Evolutionary conservation across 2,888 invertebrate species (phyloP).

Genomic region (Gibbula magus): DNA sequence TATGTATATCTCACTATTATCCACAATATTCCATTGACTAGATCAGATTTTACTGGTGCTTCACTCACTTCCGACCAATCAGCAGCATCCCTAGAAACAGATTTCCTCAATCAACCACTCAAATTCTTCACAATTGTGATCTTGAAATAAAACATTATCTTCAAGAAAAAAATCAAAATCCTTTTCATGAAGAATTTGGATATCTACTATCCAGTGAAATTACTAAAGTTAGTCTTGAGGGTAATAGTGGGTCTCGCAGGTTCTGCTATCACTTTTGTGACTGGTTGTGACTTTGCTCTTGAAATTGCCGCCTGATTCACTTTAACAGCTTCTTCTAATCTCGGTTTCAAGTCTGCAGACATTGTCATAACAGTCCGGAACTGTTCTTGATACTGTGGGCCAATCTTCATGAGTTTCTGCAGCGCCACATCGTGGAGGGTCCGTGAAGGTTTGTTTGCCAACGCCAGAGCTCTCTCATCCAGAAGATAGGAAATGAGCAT

Average conservation of each 20-base stretch:
- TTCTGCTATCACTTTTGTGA: conserved; percentile 75
- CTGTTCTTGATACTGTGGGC: conserved; percentile 94
- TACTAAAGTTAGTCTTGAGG: conserved; percentile 49
- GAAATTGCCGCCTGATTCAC: conserved; percentile 80
- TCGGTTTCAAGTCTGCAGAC: conserved; percentile 85
- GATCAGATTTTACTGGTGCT: too few species aligned
- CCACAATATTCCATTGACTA: too few species aligned
- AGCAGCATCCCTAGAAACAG: too few species aligned
- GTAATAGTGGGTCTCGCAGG: conserved; percentile 55
- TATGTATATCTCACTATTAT: too few species aligned
- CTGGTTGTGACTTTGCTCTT: conserved; percentile 37
- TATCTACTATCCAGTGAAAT: conserved; percentile 23
- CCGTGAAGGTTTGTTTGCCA: conserved; percentile 65
- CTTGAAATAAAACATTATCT: background rate
- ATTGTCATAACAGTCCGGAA: conserved; percentile 93
- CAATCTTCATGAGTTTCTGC: conserved; percentile 91
- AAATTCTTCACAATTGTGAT: background rate
- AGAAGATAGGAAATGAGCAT: conserved; percentile 90
- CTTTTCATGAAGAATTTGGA: background rate
- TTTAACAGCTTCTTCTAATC: conserved; percentile 90
- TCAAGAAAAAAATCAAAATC: background rate
- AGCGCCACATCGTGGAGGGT: conserved; percentile 90
- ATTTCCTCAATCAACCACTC: background rate
- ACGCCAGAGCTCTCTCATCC: conserved; percentile 76
- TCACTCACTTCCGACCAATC: too few species aligned